These are phyloP conservation scores for Lycophotia porphyrea DNA, from an alignment of 2,888 invertebrate genomes.

Conservation along the genomic window DNA sequence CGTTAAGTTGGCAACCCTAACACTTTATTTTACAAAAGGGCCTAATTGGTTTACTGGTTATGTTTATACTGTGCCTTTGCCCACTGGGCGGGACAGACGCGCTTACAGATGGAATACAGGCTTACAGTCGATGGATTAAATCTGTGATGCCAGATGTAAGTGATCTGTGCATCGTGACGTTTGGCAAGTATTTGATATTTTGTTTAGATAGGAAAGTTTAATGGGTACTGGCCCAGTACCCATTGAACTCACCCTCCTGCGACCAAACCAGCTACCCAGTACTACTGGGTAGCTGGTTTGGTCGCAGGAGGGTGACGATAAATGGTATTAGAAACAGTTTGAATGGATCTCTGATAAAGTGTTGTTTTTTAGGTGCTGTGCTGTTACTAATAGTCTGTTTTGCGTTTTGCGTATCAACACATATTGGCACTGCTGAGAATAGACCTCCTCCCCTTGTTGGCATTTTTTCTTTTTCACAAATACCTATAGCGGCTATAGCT, in stretches of 20 bases:
- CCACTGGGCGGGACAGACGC: constrained; percentile 47
- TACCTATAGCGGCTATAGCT: too few relatives aligned
- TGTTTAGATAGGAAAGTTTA: constrained; percentile 21
- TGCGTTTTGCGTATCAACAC: not conserved
- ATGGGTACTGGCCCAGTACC: too few relatives aligned
- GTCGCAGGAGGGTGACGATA: not conserved
- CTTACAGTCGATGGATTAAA: constrained; percentile 41
- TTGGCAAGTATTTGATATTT: constrained; percentile 36
- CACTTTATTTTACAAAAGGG: not conserved
- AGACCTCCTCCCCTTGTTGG: not conserved
- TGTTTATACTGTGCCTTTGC: constrained; percentile 41
- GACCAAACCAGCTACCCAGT: too few relatives aligned
- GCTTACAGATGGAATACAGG: constrained; percentile 35
- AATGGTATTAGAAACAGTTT: not conserved
- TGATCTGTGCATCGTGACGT: constrained; percentile 20
- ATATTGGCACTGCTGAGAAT: not conserved
- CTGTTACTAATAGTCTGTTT: not conserved
- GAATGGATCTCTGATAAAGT: not conserved
- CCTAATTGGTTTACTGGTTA: not conserved
- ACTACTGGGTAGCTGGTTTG: not conserved
- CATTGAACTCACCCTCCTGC: too few relatives aligned
- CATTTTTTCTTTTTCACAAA: not conserved
- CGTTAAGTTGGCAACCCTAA: not conserved
- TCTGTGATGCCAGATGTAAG: constrained; percentile 45
- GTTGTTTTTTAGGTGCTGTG: not conserved